Evolutionary conservation across 2,113 vertebrate genomes (phyloP), one percentile per base, ranked within the genome.

Genomic region (Lichenostomus cassidix): DNA sequence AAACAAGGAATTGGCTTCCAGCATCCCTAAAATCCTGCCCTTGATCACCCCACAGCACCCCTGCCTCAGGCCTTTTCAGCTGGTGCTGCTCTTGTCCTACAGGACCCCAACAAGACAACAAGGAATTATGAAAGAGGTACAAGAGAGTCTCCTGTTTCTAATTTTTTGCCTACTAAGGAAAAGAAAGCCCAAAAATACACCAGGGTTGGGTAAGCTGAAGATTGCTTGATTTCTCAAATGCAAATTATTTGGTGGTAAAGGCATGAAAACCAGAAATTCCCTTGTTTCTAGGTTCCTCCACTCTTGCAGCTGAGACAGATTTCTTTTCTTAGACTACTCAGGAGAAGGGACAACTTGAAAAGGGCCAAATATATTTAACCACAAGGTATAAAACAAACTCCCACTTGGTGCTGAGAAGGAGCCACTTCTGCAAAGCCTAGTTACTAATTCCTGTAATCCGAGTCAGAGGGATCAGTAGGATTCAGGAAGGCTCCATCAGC

Each of bases 381-480:
- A 82, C 65, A 77, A 75, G 71, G 92, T 64, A 88, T 27, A 46
- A 84, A 89, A 83, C 85, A 79, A 83, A 90, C 87, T 94, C 94
- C 90, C 87, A 92, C 91, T 92, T 62, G 86, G 87, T 90, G 92
- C 90, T 24, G 92, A 79, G 91, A 82, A 92, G 93, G 89, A 95
- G 86, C 76, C 93, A 94, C 87, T 92, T 93, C 41, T 88, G 89
- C 76, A 62, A 59, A 88, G 87, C 73, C 92, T 83, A 55, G 64
- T 52, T 78, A 67, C 79, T 95, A 95, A 94, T 95, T 62, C 90
- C 92, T 94, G 52, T 84, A 89, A 95, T 92, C 64, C 71, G 46
- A 94, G 92, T 67, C 91, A 84, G 92, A 91, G 68, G 85, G 90
- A 94, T 63, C 87, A 89, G 87, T 15, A 69, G 90, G 86, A 92